Base-by-base conservation (phyloP, 2,113 vertebrate species). In the Microcebus murinus region DNA sequence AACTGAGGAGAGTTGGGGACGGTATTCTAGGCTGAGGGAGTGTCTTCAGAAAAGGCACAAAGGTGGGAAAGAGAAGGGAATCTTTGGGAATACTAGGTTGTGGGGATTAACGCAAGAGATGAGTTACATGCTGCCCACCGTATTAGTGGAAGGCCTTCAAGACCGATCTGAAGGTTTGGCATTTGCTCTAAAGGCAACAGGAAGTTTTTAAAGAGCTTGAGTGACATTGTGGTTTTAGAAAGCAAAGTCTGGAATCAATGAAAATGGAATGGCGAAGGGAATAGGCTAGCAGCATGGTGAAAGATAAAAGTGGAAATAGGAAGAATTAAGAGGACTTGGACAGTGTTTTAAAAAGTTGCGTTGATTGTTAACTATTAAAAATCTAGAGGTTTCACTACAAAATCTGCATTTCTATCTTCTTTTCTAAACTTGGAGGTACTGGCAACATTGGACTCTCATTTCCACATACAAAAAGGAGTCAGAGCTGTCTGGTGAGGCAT, bases 211-310 rank as follows among this genome's bases (percentile, higher is more conserved):
- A 39, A 89, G 70, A n/a, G 23, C 36, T 93, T 55, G 31, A 83
- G 14, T 50, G 57, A 81, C 68, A 11, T 70, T n/a, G 8, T 71
- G 55, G 23, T 90, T 97, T 93, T 79, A 94, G 84, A 96, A 76
- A 71, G 45, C 23, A 73, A 87, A 91, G 57, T 77, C 42, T 81
- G 65, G 73, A 90, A 39, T 17, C 81, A 57, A 36, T 67, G 45
- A 91, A 61, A 71, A 80, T 81, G 65, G 70, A 65, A 74, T 5
- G 34, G 76, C 77, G 57, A 86, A 36, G 80, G 59, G 21, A 89
- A 20, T 81, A 85, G 27, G 29, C 67, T 61, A 39, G 31, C 20
- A 68, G 21, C 10, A 3, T 67, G 50, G 68, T 57, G 68, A 67
- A 61, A 83, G 67, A 5, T 36, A n/a, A 36, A 50, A 18, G 17